Conservation (phyloP, 2,113 vertebrate genomes). For the Leptosomus discolor region DNA sequence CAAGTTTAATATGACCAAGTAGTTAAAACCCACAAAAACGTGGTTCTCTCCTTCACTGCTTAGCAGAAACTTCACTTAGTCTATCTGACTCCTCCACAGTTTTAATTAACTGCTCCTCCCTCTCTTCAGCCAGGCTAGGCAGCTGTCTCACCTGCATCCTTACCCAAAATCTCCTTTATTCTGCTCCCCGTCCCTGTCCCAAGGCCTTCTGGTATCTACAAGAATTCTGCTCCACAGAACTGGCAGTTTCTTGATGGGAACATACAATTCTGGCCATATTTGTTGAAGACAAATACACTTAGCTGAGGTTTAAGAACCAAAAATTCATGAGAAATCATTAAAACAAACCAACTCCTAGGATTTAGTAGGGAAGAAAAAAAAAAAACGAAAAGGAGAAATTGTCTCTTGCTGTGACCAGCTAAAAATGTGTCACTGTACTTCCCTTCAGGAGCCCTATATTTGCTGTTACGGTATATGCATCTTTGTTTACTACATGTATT, state of each 20-base stretch:
- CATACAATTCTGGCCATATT: not conserved
- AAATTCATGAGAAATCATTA: not conserved
- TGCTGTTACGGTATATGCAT: not conserved
- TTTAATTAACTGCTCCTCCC: not conserved
- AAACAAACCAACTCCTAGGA: not conserved
- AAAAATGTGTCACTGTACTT: not conserved
- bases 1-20: not conserved
- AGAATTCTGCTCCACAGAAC: not conserved
- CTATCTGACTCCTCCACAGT: not conserved
- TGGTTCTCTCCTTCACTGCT: not conserved
- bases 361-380: not conserved
- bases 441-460: not conserved
- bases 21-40: not conserved
- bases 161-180: not conserved
- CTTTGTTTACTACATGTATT: not conserved
- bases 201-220: not conserved
- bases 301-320: not conserved
- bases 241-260: not conserved
- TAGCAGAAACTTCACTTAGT: not conserved
- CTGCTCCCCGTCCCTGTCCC: accelerated
- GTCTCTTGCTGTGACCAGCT: not conserved
- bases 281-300: not conserved
- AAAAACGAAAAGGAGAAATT: not conserved
- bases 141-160: not conserved
- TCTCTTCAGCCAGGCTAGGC: not conserved